phyloP scores from a whole-genome alignment of 2,113 vertebrate genomes.

The Empidonax traillii region DNA sequence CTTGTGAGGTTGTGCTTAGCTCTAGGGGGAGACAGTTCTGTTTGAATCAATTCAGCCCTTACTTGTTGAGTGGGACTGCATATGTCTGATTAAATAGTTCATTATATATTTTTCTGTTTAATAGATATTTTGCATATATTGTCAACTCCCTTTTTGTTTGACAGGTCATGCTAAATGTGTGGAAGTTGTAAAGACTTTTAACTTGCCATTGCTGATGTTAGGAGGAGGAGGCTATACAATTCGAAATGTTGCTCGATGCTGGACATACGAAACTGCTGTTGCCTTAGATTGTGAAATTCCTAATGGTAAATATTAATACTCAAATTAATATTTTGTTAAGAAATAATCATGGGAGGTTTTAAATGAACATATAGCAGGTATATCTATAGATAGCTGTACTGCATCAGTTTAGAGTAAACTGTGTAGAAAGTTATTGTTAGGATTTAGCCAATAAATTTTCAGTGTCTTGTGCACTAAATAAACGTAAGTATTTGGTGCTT shows the following conservation, averaged over 20 bases:
- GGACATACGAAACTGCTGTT: conserved; percentile 85
- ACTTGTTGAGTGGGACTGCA: background rate
- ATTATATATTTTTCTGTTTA: background rate
- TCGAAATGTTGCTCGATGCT: conserved; percentile 84
- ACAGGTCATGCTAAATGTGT: conserved; percentile 86
- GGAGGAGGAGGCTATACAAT: conserved; percentile 86
- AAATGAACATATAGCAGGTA: background rate
- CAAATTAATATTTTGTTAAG: background rate
- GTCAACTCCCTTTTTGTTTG: conserved; percentile 14
- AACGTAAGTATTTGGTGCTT: accelerated
- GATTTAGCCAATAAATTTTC: background rate
- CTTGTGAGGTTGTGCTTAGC: background rate
- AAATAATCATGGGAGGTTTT: background rate
- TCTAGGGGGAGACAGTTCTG: background rate
- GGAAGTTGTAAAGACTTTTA: conserved; percentile 85
- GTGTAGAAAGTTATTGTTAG: background rate
- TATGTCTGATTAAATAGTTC: background rate
- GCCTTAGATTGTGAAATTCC: conserved; percentile 85
- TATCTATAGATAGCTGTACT: background rate
- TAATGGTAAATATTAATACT: conserved; percentile 72
- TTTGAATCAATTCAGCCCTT: background rate
- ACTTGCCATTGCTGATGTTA: conserved; percentile 82
- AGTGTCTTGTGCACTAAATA: background rate
- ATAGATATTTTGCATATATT: background rate
- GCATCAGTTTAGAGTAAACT: background rate